Conservation (phyloP, 2,797 vertebrate species). For the Urosaurus nigricauda region DNA sequence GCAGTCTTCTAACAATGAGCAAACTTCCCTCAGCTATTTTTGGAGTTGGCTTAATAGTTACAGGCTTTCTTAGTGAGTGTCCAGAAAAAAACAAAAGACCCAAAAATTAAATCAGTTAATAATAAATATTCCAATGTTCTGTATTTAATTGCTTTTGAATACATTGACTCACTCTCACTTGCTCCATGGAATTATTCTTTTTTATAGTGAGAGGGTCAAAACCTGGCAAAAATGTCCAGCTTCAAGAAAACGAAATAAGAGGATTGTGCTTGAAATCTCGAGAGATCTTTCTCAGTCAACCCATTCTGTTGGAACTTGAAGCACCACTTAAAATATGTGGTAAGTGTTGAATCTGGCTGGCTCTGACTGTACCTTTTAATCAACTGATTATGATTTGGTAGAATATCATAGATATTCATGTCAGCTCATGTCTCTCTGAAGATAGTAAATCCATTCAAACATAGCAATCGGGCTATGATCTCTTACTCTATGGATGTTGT, state of each 20-base stretch:
- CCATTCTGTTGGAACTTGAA: slow-evolving; percentile 97
- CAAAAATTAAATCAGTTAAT: not conserved
- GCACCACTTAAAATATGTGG: slow-evolving; percentile 98
- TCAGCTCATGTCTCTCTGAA: not conserved
- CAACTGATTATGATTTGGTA: not conserved
- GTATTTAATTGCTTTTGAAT: not conserved
- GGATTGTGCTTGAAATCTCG: slow-evolving; percentile 96
- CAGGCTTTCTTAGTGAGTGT: not conserved
- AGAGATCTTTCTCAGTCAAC: slow-evolving; percentile 98
- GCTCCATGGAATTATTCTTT: slow-evolving; percentile 56
- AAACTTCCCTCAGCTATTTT: not conserved
- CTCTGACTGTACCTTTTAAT: not conserved
- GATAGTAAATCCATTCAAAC: not conserved
- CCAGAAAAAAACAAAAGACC: not conserved
- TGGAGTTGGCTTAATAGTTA: not conserved
- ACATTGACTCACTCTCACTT: not conserved
- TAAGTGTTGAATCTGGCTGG: slow-evolving; percentile 73
- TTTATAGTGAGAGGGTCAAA: slow-evolving; percentile 93
- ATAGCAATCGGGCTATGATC: not conserved
- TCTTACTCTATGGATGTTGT: not conserved
- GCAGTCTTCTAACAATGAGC: not conserved
- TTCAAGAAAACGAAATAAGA: slow-evolving; percentile 97
- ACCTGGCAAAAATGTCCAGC: slow-evolving; percentile 97
- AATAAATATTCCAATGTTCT: not conserved
- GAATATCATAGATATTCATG: not conserved